Evolutionary conservation across 2,888 invertebrate species (phyloP).

Genomic region (Callinectes sapidus): DNA sequence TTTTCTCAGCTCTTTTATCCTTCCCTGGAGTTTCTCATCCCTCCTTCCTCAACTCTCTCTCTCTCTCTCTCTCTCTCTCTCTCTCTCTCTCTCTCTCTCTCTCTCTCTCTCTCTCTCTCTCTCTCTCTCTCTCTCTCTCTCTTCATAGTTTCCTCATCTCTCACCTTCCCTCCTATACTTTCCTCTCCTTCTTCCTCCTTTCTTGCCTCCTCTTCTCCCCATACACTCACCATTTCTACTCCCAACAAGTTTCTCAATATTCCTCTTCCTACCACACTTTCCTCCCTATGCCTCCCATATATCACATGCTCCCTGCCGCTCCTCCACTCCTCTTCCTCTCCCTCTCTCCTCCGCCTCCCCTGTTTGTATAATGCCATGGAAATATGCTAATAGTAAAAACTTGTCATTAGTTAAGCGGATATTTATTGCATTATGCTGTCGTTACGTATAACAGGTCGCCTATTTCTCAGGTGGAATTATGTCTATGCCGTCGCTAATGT

Average conservation of each 20-base stretch:
- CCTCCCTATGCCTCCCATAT: background rate
- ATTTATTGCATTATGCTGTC: slow-evolving; percentile 2
- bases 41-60: background rate
- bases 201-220: background rate
- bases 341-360: background rate
- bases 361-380: slow-evolving; percentile 5
- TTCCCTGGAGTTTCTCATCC: too few relatives aligned
- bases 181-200: background rate
- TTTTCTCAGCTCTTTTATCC: too few relatives aligned
- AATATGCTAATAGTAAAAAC: slow-evolving; percentile 8
- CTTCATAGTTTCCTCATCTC: background rate
- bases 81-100: too few relatives aligned
- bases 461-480: background rate
- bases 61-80: too few relatives aligned
- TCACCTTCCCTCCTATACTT: background rate
- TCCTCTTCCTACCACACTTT: background rate
- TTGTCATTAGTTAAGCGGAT: background rate
- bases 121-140: too few relatives aligned
- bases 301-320: background rate
- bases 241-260: background rate
- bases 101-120: too few relatives aligned
- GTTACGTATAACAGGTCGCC: background rate
- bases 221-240: background rate
- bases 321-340: background rate
- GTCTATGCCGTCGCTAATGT: background rate